Percentiles rank a stretch among this genome's conserved stretches.
These are phyloP conservation scores for Calosoma granatense DNA, from an alignment of 1,140 invertebrate genomes.

Conservation along the genomic window DNA sequence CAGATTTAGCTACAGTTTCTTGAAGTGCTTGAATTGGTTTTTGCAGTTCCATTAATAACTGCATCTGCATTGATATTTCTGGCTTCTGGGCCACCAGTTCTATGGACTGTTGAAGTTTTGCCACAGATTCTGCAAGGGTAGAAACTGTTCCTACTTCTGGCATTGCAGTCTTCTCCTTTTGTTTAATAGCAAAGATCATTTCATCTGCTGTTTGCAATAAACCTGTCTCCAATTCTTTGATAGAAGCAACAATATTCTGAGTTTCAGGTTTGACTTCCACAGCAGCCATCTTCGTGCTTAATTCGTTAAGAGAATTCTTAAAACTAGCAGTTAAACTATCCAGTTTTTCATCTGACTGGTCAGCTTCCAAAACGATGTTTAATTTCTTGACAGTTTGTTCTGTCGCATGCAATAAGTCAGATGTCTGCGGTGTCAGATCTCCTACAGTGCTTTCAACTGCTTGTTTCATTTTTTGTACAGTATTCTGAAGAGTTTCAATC, in stretches of 20 bases:
- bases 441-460: not conserved
- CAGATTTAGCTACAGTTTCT: conserved; percentile 13
- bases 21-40: conserved; percentile 23
- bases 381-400: conserved; percentile 2
- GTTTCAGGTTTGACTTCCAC: not conserved
- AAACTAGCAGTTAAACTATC: not conserved
- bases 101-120: conserved; percentile 20
- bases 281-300: not conserved
- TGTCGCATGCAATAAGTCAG: not conserved
- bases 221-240: not conserved
- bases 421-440: not conserved
- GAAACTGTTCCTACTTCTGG: not conserved
- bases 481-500: not conserved
- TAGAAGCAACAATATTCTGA: not conserved
- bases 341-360: not conserved
- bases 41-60: conserved; percentile 20
- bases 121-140: conserved; percentile 15
- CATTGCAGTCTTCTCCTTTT: not conserved
- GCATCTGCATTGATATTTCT: conserved; percentile 11
- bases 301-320: not conserved
- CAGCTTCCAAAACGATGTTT: not conserved
- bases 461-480: not conserved
- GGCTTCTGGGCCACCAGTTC: conserved; percentile 27
- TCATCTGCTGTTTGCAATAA: not conserved
- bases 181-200: not conserved